phyloP scores from a whole-genome alignment of 2,797 vertebrate genomes.

The Lophius americanus region DNA sequence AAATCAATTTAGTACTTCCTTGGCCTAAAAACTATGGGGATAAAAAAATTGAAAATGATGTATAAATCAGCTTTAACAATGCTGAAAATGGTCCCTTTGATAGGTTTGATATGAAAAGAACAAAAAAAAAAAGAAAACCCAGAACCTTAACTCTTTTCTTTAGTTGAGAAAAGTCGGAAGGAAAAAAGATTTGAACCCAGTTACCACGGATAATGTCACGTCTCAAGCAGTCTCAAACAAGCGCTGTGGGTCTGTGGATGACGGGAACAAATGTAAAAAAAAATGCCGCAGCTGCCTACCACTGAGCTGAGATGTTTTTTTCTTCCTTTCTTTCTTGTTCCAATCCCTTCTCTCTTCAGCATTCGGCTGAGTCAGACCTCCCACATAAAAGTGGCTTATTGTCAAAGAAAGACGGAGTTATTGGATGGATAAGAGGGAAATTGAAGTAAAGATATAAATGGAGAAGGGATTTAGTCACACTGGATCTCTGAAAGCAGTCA shows the following conservation, averaged over 20 bases:
- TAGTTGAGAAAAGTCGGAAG: neutral
- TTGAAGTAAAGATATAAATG: slow-evolving; percentile 63
- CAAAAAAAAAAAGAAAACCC: slow-evolving; percentile 4
- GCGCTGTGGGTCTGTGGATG: slow-evolving; percentile 19
- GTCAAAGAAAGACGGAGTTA: slow-evolving; percentile 63
- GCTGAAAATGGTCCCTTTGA: neutral
- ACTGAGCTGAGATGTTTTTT: slow-evolving; percentile 34
- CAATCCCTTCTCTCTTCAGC: slow-evolving; percentile 46
- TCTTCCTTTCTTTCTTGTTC: slow-evolving; percentile 21
- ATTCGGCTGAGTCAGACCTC: slow-evolving; percentile 67
- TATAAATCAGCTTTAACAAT: neutral
- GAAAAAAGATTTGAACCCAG: slow-evolving; percentile 11
- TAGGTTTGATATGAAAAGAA: neutral
- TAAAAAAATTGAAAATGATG: too few species aligned
- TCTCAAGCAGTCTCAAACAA: slow-evolving; percentile 24
- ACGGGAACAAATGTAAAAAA: slow-evolving; percentile 47
- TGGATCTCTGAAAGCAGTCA: slow-evolving; percentile 57
- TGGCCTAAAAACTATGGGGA: too few species aligned
- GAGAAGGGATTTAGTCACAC: slow-evolving; percentile 64
- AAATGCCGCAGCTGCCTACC: slow-evolving; percentile 37
- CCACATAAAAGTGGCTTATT: slow-evolving; percentile 71
- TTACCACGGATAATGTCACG: slow-evolving; percentile 22
- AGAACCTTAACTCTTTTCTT: neutral
- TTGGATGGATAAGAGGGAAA: slow-evolving; percentile 54
- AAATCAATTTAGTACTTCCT: too few species aligned